Evolutionary conservation across 2,113 vertebrate species (phyloP).

Genomic region (Sander lucioperca): DNA sequence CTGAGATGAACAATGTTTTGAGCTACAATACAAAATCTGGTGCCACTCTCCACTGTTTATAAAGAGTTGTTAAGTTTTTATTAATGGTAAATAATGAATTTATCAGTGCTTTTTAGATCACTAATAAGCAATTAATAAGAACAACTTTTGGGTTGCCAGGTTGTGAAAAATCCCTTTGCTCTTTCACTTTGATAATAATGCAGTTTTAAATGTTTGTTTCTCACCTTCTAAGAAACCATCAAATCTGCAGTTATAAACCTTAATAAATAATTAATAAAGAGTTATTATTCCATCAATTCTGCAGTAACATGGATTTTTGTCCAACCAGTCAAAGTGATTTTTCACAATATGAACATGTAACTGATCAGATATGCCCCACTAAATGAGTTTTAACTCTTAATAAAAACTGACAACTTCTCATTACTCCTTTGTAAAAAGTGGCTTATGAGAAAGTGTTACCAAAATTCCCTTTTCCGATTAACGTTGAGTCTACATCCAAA

Average conservation of each 20-base stretch:
- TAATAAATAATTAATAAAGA: not conserved
- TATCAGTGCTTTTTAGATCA: not conserved
- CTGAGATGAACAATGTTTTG: not conserved
- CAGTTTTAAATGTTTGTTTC: not conserved
- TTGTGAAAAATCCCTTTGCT: not conserved
- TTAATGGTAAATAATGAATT: not conserved
- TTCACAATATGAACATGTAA: not conserved
- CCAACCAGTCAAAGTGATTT: not conserved
- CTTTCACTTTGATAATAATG: not conserved
- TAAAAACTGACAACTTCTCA: not conserved
- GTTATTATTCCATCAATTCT: not conserved
- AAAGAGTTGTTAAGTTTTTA: not conserved
- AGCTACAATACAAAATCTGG: constrained; percentile 1
- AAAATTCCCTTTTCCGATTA: not conserved
- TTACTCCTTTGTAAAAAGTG: not conserved
- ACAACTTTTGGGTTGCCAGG: not conserved
- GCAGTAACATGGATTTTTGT: not conserved
- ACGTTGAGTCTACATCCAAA: not conserved
- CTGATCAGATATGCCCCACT: not conserved
- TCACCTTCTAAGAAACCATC: not conserved
- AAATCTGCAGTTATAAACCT: not conserved
- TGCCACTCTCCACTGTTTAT: not conserved
- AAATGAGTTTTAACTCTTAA: not conserved
- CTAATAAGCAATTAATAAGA: not conserved
- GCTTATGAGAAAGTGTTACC: not conserved